phyloP scores from a whole-genome alignment of 2,113 vertebrate genomes.

The Peromyscus californicus region DNA sequence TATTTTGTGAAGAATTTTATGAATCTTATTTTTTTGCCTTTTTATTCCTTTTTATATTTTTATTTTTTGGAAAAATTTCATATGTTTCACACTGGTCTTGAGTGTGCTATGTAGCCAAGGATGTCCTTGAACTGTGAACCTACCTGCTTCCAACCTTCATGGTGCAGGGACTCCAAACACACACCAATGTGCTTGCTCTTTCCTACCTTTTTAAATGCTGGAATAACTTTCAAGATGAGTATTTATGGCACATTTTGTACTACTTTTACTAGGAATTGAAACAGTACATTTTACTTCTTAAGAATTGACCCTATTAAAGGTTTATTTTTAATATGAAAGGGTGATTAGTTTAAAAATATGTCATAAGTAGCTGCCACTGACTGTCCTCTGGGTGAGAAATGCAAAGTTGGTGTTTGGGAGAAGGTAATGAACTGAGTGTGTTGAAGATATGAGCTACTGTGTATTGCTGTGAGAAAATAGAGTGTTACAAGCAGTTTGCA shows the following conservation, averaged over 20 bases:
- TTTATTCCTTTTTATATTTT: neutral
- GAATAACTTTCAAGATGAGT: neutral
- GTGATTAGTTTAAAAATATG: neutral
- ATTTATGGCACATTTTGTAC: neutral
- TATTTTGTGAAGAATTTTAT: neutral
- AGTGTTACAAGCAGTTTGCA: neutral
- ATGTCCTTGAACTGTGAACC: neutral
- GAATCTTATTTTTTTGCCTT: neutral
- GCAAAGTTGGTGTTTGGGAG: too few species aligned
- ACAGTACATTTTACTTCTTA: constrained; percentile 13
- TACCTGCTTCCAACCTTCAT: neutral
- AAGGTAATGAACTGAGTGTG: too few species aligned
- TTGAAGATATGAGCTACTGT: neutral
- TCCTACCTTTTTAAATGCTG: neutral
- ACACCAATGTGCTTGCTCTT: neutral
- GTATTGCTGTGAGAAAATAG: neutral
- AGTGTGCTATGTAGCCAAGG: neutral
- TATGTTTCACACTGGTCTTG: neutral
- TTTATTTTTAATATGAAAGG: neutral
- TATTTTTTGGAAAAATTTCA: neutral
- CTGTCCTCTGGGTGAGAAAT: neutral
- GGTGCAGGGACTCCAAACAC: neutral
- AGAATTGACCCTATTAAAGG: neutral
- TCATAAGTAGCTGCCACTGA: neutral
- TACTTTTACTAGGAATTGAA: neutral